Evolutionary conservation across 2,888 invertebrate genomes (phyloP).

Genomic region (Halictus quadricinctus): DNA sequence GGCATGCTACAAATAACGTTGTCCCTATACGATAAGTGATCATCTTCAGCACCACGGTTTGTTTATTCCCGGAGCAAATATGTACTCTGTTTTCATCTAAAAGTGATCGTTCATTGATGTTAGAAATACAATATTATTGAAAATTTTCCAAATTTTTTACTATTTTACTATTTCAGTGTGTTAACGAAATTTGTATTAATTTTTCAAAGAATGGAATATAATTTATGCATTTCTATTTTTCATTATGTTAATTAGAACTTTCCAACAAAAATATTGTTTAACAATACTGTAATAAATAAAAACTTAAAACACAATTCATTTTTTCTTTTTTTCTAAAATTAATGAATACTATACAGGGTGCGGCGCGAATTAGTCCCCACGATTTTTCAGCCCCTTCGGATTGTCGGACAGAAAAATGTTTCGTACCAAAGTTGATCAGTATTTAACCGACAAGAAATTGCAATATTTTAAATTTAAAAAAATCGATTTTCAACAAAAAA

Average conservation of each 20-base stretch:
- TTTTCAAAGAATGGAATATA: conserved; percentile 12
- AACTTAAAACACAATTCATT: neutral
- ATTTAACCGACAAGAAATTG: too few relatives aligned
- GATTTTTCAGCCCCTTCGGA: too few relatives aligned
- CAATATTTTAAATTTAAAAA: too few relatives aligned
- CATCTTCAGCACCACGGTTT: neutral
- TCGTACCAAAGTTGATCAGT: too few relatives aligned
- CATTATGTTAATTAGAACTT: neutral
- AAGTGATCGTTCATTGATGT: neutral
- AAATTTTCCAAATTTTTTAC: neutral
- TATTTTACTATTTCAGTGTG: neutral
- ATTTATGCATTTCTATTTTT: neutral
- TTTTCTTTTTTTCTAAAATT: neutral
- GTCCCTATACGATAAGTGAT: too few relatives aligned
- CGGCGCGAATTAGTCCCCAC: too few relatives aligned
- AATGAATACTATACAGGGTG: neutral
- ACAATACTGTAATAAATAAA: conserved; percentile 3
- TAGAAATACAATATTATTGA: neutral
- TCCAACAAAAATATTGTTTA: conserved; percentile 20
- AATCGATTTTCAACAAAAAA: too few relatives aligned
- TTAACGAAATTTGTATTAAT: neutral
- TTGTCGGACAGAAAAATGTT: too few relatives aligned
- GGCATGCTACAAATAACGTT: neutral
- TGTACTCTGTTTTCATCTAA: neutral
- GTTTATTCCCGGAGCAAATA: neutral